A percentile compares a stretch with the other conserved stretches of the same genome.
These are phyloP conservation scores for Galago senegalensis DNA, from an alignment of 2,797 vertebrate genomes.

Conservation along the genomic window DNA sequence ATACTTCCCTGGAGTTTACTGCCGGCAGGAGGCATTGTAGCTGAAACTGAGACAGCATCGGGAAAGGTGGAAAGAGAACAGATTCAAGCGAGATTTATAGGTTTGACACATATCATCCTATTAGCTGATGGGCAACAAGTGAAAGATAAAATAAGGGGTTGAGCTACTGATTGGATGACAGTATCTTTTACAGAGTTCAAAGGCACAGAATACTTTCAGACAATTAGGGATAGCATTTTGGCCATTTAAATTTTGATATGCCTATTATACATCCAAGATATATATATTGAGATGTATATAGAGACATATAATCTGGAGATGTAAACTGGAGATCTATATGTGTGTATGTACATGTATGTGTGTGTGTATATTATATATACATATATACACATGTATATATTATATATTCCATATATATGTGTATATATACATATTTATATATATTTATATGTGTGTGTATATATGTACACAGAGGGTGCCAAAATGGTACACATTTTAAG, in stretches of 20 bases:
- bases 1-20: neutral
- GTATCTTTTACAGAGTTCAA: neutral
- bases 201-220: neutral
- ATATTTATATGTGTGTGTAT: too few relatives aligned
- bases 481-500: too few relatives aligned
- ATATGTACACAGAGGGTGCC: too few relatives aligned
- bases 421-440: too few relatives aligned
- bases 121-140: neutral
- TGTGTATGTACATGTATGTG: neutral
- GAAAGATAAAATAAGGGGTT: neutral
- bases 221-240: neutral
- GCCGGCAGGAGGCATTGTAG: neutral
- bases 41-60: neutral
- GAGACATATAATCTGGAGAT: neutral
- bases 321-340: neutral
- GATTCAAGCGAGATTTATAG: neutral
- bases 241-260: neutral
- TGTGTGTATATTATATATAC: too few relatives aligned
- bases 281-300: too few relatives aligned
- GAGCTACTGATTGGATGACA: neutral
- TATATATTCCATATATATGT: too few relatives aligned
- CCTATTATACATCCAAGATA: neutral
- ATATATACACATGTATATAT: too few relatives aligned
- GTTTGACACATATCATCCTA: neutral
- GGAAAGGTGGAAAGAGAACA: neutral